These are phyloP conservation scores for Tetraneura akinire DNA, from an alignment of 1,140 invertebrate genomes.

Conservation along the genomic window DNA sequence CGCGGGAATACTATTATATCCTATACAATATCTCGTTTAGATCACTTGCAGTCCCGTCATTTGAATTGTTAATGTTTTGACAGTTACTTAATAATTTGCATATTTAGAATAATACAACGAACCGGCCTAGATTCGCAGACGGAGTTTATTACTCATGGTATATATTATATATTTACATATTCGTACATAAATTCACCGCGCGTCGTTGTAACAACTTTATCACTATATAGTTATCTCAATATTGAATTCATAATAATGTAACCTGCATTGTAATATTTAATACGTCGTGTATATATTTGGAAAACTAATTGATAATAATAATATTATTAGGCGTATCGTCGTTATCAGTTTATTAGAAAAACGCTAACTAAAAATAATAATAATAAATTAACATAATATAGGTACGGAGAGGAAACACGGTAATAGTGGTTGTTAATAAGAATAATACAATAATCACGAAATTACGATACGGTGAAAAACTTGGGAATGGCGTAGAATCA, in stretches of 20 bases:
- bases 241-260: no score
- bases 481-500: neutral
- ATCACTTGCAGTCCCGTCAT: neutral
- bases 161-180: neutral
- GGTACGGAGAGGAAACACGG: neutral
- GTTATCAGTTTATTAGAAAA: no score
- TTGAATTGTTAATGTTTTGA: conserved; percentile 14
- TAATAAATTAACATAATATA: no score
- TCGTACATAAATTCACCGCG: neutral
- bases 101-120: neutral
- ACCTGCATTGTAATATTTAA: neutral
- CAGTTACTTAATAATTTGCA: neutral
- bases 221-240: neutral
- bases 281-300: neutral
- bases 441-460: neutral
- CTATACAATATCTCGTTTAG: neutral
- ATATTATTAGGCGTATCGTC: no score
- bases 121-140: neutral
- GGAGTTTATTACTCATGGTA: neutral
- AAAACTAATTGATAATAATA: neutral
- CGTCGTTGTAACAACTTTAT: neutral
- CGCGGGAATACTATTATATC: neutral
- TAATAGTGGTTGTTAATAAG: neutral
- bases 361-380: no score
- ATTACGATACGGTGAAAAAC: neutral